A percentile compares a stretch with the other conserved stretches of the same genome.
phyloP scores from a whole-genome alignment of 2,113 vertebrate species.

The Oostethus manadensis region DNA sequence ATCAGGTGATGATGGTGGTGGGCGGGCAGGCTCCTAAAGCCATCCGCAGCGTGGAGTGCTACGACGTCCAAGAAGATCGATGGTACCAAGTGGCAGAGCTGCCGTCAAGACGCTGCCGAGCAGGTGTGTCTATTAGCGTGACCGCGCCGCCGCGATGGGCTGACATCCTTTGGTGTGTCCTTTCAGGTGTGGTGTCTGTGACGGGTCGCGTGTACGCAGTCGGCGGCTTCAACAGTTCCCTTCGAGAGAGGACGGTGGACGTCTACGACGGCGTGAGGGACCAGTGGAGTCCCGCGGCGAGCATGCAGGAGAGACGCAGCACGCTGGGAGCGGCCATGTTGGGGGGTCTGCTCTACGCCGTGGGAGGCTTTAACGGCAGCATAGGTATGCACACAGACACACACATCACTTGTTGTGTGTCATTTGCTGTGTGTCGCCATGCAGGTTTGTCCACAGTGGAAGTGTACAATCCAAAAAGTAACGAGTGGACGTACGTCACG shows the following conservation, averaged over 20 bases:
- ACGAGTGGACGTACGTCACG: constrained; percentile 90
- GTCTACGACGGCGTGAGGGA: constrained; percentile 85
- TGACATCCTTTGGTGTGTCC: background rate
- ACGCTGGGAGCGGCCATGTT: constrained; percentile 87
- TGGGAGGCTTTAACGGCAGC: constrained; percentile 93
- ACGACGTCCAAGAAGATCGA: constrained; percentile 91
- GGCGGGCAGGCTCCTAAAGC: constrained; percentile 95
- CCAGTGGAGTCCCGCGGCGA: constrained; percentile 86
- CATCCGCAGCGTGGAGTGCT: constrained; percentile 94
- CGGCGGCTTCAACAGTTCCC: constrained; percentile 89
- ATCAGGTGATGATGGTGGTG: constrained; percentile 95
- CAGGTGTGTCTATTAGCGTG: constrained; percentile 68
- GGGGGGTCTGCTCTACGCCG: constrained; percentile 87
- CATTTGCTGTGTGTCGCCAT: constrained; percentile 4
- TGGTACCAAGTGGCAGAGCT: constrained; percentile 95
- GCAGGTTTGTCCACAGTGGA: constrained; percentile 91
- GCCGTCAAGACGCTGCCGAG: constrained; percentile 88
- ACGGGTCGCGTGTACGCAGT: constrained; percentile 85
- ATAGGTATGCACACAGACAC: constrained; percentile 75
- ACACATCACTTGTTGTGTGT: background rate
- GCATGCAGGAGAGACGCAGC: constrained; percentile 94
- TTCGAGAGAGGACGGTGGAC: constrained; percentile 88
- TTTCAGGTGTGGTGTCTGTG: constrained; percentile 88
- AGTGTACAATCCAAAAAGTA: constrained; percentile 85
- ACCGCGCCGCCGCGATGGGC: background rate